Evolutionary conservation across 92 coral and sea anemone species (phyloP).

Genomic region (Zoanthus sociatus): DNA sequence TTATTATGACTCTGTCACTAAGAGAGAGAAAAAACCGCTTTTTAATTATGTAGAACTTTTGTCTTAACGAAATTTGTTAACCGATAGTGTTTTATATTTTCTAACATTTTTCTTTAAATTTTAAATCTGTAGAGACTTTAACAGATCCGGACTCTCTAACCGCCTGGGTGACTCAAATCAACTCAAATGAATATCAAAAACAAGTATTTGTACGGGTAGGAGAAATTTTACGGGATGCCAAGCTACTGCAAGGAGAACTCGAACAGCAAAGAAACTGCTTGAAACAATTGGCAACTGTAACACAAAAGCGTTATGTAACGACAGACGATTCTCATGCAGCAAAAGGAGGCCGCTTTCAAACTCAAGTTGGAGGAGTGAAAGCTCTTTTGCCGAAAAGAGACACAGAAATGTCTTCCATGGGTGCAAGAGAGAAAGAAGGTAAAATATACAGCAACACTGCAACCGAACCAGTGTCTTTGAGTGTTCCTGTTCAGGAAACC

Average conservation of each 20-base stretch:
- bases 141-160: conserved; percentile 4
- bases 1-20: too few species aligned
- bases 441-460: not conserved
- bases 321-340: not conserved
- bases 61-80: too few species aligned
- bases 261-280: conserved; percentile 33
- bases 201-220: not conserved
- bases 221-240: conserved; percentile 1
- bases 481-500: conserved; percentile 77
- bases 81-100: not conserved
- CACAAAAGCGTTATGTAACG: not conserved
- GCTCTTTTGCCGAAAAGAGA: not conserved
- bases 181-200: not conserved
- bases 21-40: too few species aligned
- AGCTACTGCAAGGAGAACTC: conserved; percentile 10
- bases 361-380: not conserved
- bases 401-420: not conserved
- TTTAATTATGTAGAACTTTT: too few species aligned
- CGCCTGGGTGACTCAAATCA: not conserved
- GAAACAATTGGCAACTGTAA: conserved; percentile 8
- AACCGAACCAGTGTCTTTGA: conserved; percentile 3
- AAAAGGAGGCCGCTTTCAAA: not conserved
- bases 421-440: conserved; percentile 21
- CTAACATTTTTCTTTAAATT: not conserved
- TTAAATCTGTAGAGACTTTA: not conserved